Evolutionary conservation across 2,888 invertebrate species (phyloP).

Genomic region (Melanostoma mellinum): DNA sequence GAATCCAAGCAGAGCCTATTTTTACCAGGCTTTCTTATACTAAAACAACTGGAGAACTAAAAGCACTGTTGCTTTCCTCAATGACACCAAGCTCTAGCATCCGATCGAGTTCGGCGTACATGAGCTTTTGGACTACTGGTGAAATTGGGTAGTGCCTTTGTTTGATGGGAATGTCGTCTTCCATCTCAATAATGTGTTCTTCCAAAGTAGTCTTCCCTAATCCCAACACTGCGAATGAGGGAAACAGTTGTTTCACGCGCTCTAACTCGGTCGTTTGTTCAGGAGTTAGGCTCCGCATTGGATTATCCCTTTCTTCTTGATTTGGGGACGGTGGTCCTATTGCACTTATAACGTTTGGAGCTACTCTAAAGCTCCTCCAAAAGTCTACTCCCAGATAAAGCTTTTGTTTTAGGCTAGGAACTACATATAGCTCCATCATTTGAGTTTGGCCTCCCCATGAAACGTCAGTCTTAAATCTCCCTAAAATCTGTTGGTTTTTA

Average conservation of each 20-base stretch:
- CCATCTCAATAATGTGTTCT: no score
- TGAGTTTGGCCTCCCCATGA: neutral
- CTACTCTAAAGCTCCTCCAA: constrained; percentile 3
- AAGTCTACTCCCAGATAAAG: constrained; percentile 16
- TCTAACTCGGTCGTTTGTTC: neutral
- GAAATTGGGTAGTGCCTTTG: no score
- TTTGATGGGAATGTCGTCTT: no score
- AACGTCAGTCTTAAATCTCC: constrained; percentile 3
- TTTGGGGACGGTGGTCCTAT: neutral
- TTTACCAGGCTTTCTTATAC: no score
- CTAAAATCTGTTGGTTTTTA: constrained; percentile 14
- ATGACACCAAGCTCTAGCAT: no score
- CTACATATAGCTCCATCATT: constrained; percentile 9
- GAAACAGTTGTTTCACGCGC: neutral
- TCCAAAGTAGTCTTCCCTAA: neutral
- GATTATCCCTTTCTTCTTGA: neutral
- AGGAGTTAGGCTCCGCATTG: neutral
- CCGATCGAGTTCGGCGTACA: no score
- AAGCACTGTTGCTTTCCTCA: no score
- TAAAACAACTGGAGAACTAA: no score
- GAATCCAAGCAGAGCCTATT: no score
- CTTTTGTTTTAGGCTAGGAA: constrained; percentile 17
- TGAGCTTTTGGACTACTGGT: no score
- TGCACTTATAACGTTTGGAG: neutral
- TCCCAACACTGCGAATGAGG: neutral